A percentile compares a stretch with the other conserved stretches of the same genome.
Evolutionary conservation across 2,888 invertebrate genomes (phyloP).

Genomic region (Drosophila pullipes): DNA sequence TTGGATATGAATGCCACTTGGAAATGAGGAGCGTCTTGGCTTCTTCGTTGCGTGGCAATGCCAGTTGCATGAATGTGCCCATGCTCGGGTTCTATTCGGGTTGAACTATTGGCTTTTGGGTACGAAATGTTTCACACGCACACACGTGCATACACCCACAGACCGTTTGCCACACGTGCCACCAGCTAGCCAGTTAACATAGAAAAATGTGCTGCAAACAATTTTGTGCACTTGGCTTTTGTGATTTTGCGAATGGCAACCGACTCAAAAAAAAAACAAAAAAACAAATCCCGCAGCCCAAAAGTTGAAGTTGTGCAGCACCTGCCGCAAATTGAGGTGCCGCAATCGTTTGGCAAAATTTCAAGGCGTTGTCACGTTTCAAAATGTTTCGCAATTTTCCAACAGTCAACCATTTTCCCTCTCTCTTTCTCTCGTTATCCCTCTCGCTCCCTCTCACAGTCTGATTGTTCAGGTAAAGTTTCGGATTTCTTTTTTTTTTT

Average conservation of each 20-base stretch:
- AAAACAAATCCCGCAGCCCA: not conserved
- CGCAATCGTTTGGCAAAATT: slow-evolving; percentile 43
- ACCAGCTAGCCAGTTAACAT: slow-evolving; percentile 42
- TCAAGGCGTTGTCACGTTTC: slow-evolving; percentile 65
- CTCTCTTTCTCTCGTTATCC: not conserved
- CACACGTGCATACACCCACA: not conserved
- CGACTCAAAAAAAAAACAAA: not conserved
- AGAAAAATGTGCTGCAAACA: slow-evolving; percentile 51
- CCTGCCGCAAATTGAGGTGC: slow-evolving; percentile 62
- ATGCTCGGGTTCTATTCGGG: slow-evolving; percentile 4
- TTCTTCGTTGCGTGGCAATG: slow-evolving; percentile 19
- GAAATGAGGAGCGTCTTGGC: slow-evolving; percentile 38
- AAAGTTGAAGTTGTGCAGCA: slow-evolving; percentile 44
- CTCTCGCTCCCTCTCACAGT: not conserved
- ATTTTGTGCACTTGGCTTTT: slow-evolving; percentile 35
- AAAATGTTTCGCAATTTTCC: slow-evolving; percentile 58
- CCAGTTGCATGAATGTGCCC: slow-evolving; percentile 25
- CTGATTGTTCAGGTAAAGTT: slow-evolving; percentile 33
- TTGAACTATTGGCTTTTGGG: slow-evolving; percentile 20
- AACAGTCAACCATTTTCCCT: slow-evolving; percentile 1
- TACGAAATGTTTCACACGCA: not conserved
- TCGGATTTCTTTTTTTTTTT: not conserved
- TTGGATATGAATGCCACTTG: slow-evolving; percentile 31
- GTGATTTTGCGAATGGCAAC: slow-evolving; percentile 30
- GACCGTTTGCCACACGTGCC: slow-evolving; percentile 1